phyloP scores from a whole-genome alignment of 2,113 vertebrate genomes.

The Marcusenius ussheri region DNA sequence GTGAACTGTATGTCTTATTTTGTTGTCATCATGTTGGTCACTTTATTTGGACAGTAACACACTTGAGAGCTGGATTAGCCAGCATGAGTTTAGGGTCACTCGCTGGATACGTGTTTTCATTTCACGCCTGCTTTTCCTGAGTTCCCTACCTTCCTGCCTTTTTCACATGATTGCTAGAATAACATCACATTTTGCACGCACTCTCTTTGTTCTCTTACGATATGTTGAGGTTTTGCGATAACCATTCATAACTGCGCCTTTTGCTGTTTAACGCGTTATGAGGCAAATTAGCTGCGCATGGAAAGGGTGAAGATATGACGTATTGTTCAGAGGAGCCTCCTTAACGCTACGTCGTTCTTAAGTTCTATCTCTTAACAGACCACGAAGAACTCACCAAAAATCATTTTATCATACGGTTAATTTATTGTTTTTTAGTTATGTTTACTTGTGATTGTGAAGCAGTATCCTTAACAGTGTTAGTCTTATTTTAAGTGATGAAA shows the following conservation, averaged over 20 bases:
- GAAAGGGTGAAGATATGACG: not conserved
- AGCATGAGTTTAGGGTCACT: not conserved
- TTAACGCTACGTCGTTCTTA: no score
- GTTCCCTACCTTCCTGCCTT: not conserved
- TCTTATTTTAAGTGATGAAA: not conserved
- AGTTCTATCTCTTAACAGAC: no score
- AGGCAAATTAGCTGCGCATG: not conserved
- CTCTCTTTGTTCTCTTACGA: not conserved
- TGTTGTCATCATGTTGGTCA: not conserved
- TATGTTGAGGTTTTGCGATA: not conserved
- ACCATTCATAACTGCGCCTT: not conserved
- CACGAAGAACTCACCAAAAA: not conserved
- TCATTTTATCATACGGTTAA: not conserved
- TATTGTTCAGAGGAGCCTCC: not conserved
- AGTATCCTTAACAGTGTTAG: not conserved
- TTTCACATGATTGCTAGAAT: not conserved
- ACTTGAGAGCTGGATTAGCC: not conserved
- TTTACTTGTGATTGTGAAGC: not conserved
- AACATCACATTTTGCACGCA: not conserved
- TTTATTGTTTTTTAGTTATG: not conserved
- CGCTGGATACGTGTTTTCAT: not conserved
- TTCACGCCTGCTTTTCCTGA: not conserved
- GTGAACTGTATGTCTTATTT: not conserved
- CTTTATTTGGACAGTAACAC: not conserved
- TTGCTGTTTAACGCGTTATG: not conserved